Evolutionary conservation across 2,888 invertebrate genomes (phyloP).

Genomic region (Eudemis profundana): DNA sequence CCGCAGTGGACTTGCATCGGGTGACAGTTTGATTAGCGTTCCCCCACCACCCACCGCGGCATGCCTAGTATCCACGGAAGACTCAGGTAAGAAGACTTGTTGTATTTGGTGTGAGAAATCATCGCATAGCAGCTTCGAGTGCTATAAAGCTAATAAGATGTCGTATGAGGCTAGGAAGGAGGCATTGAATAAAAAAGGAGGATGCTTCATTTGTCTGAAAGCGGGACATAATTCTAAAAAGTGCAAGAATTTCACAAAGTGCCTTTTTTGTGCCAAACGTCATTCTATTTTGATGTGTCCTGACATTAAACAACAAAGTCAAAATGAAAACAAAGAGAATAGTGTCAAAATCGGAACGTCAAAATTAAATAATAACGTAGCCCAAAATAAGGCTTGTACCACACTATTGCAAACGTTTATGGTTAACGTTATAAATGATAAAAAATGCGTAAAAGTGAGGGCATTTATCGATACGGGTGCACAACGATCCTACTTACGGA

Average conservation of each 20-base stretch:
- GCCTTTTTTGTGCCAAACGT: background rate
- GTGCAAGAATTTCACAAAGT: background rate
- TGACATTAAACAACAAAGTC: background rate
- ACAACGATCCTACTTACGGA: background rate
- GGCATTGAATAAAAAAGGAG: background rate
- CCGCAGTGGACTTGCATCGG: background rate
- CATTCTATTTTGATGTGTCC: slow-evolving; percentile 3
- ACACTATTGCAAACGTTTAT: slow-evolving; percentile 14
- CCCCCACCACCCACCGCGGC: background rate
- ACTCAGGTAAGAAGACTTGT: slow-evolving; percentile 4
- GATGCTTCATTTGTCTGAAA: background rate
- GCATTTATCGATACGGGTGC: slow-evolving; percentile 2
- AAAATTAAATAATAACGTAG: background rate
- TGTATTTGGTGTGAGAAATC: slow-evolving; percentile 6
- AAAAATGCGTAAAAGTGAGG: background rate
- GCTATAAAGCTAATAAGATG: background rate
- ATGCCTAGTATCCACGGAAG: slow-evolving; percentile 4
- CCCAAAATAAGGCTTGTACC: background rate
- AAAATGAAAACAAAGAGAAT: too few relatives aligned
- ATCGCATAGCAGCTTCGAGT: background rate
- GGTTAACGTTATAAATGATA: background rate
- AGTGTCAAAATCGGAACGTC: background rate
- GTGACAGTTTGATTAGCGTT: background rate
- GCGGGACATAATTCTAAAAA: background rate
- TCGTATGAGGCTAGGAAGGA: background rate